phyloP scores from a whole-genome alignment of 1,140 invertebrate species.

The Atta colombica region DNA sequence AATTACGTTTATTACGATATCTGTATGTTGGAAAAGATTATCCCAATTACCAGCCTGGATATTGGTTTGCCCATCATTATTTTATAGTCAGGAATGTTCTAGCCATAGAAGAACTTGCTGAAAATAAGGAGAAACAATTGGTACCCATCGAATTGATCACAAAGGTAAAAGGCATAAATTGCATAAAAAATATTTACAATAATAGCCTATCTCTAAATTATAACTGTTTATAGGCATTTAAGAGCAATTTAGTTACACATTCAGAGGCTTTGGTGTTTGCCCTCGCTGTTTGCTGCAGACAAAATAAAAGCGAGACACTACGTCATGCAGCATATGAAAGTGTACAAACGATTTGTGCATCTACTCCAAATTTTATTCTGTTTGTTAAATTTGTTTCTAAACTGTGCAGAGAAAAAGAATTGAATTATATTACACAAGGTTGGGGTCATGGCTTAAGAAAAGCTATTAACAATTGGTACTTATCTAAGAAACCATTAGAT shows the following conservation, averaged over 20 bases:
- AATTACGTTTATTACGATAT: conserved; percentile 84
- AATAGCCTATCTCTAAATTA: conserved; percentile 14
- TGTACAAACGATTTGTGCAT: conserved; percentile 86
- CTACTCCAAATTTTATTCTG: conserved; percentile 88
- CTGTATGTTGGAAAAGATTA: conserved; percentile 87
- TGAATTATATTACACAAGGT: conserved; percentile 80
- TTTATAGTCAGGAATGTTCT: conserved; percentile 84
- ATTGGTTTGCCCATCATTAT: conserved; percentile 87
- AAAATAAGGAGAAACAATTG: conserved; percentile 79
- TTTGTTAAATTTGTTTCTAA: conserved; percentile 88
- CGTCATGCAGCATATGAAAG: conserved; percentile 86
- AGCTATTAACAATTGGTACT: conserved; percentile 89
- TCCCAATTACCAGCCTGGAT: conserved; percentile 87
- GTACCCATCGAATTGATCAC: conserved; percentile 86
- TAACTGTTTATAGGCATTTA: conserved; percentile 83
- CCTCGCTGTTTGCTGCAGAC: conserved; percentile 87
- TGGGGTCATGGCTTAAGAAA: conserved; percentile 89
- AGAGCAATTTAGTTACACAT: conserved; percentile 86
- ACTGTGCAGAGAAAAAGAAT: conserved; percentile 82
- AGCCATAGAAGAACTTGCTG: conserved; percentile 84
- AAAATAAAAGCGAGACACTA: conserved; percentile 83
- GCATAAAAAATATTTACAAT: conserved; percentile 61
- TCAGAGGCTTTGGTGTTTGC: conserved; percentile 88
- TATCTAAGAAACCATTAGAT: conserved; percentile 86
- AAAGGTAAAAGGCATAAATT: conserved; percentile 80